A percentile compares a stretch with the other conserved stretches of the same genome.
These are phyloP conservation scores for Trididemnum clinides DNA, from an alignment of 23 tunicate species.

Conservation along the genomic window DNA sequence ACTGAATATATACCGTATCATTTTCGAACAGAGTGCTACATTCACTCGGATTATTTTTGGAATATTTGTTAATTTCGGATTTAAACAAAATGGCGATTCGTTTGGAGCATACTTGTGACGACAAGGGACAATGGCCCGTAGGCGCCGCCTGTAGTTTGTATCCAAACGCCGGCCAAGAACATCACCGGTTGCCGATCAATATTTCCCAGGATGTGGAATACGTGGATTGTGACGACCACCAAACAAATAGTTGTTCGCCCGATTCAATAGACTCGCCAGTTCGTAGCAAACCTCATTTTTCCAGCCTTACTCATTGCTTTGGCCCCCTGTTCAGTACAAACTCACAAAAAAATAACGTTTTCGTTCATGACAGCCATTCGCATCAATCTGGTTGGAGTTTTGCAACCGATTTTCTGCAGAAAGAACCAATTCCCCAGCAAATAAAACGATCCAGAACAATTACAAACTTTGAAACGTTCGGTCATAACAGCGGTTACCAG, in stretches of 20 bases:
- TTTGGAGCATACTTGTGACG: constrained; percentile 25
- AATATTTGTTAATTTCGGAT: too few relatives aligned
- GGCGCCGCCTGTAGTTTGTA: background rate
- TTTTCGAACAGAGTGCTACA: too few relatives aligned
- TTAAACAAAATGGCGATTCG: constrained; percentile 42
- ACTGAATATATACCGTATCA: too few relatives aligned
- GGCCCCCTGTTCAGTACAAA: too few relatives aligned
- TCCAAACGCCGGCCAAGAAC: background rate
- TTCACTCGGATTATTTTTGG: too few relatives aligned
- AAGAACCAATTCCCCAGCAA: background rate
- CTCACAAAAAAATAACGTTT: too few relatives aligned
- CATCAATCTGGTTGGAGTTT: too few relatives aligned
- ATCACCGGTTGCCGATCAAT: background rate
- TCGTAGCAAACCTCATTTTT: background rate
- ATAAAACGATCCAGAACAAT: background rate
- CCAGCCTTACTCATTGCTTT: too few relatives aligned
- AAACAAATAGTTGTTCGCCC: constrained; percentile 42
- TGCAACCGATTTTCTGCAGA: background rate
- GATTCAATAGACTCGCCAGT: background rate
- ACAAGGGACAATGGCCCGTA: constrained; percentile 22
- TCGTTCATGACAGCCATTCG: too few relatives aligned
- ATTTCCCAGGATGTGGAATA: background rate
- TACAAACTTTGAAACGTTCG: background rate
- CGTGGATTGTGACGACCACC: constrained; percentile 19
- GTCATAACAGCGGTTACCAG: background rate